phyloP scores from a whole-genome alignment of 2,888 invertebrate genomes.

The Anthrax anthrax region DNA sequence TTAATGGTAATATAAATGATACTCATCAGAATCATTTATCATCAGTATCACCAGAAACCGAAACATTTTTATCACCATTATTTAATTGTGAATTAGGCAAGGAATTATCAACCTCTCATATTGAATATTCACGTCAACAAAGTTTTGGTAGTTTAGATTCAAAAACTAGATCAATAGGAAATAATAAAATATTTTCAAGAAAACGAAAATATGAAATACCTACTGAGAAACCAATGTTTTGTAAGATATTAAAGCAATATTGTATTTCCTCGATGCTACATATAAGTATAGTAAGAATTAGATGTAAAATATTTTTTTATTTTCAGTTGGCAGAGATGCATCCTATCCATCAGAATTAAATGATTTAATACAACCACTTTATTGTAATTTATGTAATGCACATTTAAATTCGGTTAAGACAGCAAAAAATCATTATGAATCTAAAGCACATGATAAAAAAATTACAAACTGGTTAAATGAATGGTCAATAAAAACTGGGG shows the following conservation, averaged over 20 bases:
- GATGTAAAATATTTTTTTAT: no score
- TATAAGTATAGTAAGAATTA: no score
- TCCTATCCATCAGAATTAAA: slow-evolving; percentile 33
- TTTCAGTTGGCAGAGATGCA: slow-evolving; percentile 19
- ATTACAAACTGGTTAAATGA: slow-evolving; percentile 36
- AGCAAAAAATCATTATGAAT: slow-evolving; percentile 40
- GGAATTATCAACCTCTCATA: background rate
- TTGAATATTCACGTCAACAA: no score
- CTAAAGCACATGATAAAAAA: slow-evolving; percentile 40
- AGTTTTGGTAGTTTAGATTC: no score
- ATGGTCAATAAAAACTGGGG: slow-evolving; percentile 30
- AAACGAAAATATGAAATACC: background rate
- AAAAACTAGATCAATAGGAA: no score
- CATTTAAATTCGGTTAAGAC: slow-evolving; percentile 35
- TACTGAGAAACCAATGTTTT: background rate
- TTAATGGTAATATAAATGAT: no score
- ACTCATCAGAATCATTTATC: background rate
- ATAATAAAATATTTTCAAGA: background rate
- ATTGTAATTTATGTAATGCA: slow-evolving; percentile 37
- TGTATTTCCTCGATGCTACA: no score
- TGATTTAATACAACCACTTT: slow-evolving; percentile 35
- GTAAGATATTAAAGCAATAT: no score
- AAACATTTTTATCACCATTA: slow-evolving; percentile 6
- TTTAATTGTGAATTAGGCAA: background rate
- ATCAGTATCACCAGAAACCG: background rate